Evolutionary conservation across 2,888 invertebrate genomes (phyloP).

Genomic region (Melanchra persicariae): DNA sequence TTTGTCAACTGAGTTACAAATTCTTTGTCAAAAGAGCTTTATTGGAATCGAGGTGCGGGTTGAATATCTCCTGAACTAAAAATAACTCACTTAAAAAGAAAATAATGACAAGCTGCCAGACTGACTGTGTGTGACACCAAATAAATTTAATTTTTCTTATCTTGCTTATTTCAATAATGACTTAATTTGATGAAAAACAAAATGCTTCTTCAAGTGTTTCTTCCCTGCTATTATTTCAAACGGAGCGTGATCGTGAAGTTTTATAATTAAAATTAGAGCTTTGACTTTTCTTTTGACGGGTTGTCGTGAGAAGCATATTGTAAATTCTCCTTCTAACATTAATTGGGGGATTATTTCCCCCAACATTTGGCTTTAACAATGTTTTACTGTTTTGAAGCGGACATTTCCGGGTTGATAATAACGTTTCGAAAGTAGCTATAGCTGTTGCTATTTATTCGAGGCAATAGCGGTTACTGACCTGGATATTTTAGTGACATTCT

Average conservation of each 20-base stretch:
- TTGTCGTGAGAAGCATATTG: slow-evolving; percentile 9
- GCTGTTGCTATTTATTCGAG: background rate
- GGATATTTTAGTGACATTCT: too few relatives aligned
- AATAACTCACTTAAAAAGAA: too few relatives aligned
- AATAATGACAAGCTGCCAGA: too few relatives aligned
- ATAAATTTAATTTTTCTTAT: too few relatives aligned
- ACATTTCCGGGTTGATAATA: background rate
- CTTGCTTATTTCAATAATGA: too few relatives aligned
- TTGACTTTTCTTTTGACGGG: slow-evolving; percentile 6
- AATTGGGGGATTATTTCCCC: slow-evolving; percentile 1
- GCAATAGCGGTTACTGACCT: too few relatives aligned
- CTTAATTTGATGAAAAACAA: background rate
- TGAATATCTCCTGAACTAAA: too few relatives aligned
- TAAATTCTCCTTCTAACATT: background rate
- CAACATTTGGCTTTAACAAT: background rate
- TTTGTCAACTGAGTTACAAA: background rate
- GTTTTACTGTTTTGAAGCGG: background rate
- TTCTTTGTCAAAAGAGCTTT: background rate
- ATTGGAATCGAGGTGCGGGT: too few relatives aligned
- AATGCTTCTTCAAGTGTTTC: background rate
- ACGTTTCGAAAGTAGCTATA: background rate
- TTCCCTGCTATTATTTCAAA: background rate
- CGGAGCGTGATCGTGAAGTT: background rate
- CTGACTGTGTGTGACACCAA: too few relatives aligned
- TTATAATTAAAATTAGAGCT: slow-evolving; percentile 3